Evolutionary conservation across 2,888 invertebrate species (phyloP), one percentile per base, ranked within the genome.

Genomic region (Hirudinaria manillensis): DNA sequence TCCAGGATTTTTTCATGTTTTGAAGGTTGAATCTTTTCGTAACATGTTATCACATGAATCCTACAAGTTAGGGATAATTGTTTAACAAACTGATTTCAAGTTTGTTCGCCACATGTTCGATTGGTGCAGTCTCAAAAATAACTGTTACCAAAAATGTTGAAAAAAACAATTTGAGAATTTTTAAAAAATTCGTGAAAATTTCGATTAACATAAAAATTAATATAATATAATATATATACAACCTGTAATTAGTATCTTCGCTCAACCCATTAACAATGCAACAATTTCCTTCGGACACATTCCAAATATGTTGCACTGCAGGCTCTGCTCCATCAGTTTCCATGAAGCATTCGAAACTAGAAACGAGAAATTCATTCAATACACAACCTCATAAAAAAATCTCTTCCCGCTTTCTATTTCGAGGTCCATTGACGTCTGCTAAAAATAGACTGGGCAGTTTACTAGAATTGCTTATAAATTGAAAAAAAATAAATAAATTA

Each of bases 261-360:
- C 81, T 77, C 24, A 85, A 81, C n/a, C 85, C 85, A 67, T 78
- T 77, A 51, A 85, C 79, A n/a, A 78, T 72, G 77, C 83, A 83
- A 74, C 79, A 78, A 56, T 81, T 77, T 73, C 79, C 80, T 27
- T 78, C 78, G 16, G 78, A 77, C 24, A 84, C 79, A 75, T 83
- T 84, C 85, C 85, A 85, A 75, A 82, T 81, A 75, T 85, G 85
- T 77, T 85, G 84, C 3, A 83, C 81, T 24, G 82, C 83, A 21
- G 82, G 76, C 3, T 80, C 79, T 29, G 81, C 82, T 70, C 82
- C 80, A 73, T 83, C 82, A 29, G 36, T 21, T 36, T 82, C 82
- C 66, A 83, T 78, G 76, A 83, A 82, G 78, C 84, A 84, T 76
- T 84, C 84, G 81, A 82, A 84, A 78, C 85, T 85, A 77, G 29